Evolutionary conservation across 2,113 vertebrate genomes (phyloP).

Genomic region (Benitochromis conjunctus): DNA sequence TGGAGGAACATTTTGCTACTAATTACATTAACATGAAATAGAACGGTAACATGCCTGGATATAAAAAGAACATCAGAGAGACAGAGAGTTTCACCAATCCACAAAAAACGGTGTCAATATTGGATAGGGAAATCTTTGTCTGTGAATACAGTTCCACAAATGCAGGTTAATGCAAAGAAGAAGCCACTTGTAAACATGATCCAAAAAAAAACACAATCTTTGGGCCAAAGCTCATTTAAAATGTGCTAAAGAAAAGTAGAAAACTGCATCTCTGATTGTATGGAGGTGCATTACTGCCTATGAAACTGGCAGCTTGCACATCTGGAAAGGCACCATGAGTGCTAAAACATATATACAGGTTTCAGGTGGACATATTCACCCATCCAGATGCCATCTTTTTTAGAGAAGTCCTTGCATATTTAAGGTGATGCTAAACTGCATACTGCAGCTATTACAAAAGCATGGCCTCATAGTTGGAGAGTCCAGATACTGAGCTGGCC

Average conservation of each 20-base stretch:
- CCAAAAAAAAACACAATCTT: background rate
- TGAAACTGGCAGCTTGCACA: background rate
- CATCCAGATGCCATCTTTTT: background rate
- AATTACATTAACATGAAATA: background rate
- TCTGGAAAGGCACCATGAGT: background rate
- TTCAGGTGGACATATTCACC: background rate
- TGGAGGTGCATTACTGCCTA: background rate
- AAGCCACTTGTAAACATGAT: background rate
- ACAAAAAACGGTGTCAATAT: background rate
- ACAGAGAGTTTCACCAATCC: background rate
- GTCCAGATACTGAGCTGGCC: background rate
- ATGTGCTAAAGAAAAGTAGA: background rate
- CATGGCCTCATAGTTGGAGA: background rate
- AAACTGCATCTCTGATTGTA: background rate
- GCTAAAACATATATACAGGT: background rate
- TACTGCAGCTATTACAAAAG: background rate
- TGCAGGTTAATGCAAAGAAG: background rate
- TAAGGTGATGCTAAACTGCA: background rate
- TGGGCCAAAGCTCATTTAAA: background rate
- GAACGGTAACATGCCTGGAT: background rate
- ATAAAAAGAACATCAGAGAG: background rate
- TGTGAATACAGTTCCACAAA: background rate
- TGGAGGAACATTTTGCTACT: background rate
- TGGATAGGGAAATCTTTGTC: background rate
- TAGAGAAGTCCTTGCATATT: background rate